A percentile compares a stretch with the other conserved stretches of the same genome.
These are phyloP conservation scores for Hippopotamyrus pictus DNA, from an alignment of 2,797 vertebrate species.

Conservation along the genomic window DNA sequence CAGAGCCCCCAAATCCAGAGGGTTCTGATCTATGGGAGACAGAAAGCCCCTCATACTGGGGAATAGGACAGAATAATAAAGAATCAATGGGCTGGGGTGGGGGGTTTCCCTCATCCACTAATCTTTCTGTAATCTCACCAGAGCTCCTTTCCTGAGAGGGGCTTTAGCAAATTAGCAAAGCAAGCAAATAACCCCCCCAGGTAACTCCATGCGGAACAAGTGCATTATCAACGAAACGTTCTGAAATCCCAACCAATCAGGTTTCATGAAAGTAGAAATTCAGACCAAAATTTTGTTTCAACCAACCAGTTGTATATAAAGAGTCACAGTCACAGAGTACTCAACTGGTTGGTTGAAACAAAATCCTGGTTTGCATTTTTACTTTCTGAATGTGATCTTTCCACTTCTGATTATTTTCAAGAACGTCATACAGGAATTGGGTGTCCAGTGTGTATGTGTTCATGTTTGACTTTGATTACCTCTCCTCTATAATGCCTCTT, in stretches of 20 bases:
- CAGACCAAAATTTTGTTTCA: not conserved
- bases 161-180: not conserved
- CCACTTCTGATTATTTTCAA: not conserved
- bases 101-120: not conserved
- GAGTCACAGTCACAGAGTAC: not conserved
- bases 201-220: not conserved
- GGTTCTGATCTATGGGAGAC: not conserved
- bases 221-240: not conserved
- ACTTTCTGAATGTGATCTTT: not conserved
- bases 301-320: not conserved
- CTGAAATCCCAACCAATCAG: not conserved
- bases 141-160: not conserved
- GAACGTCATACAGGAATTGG: not conserved
- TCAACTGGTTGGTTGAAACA: not conserved
- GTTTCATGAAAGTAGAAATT: not conserved
- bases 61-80: not conserved
- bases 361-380: not conserved
- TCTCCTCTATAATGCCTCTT: not conserved
- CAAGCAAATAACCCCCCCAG: not conserved
- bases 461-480: not conserved
- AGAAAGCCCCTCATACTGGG: not conserved
- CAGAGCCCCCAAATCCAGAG: not conserved
- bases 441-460: not conserved
- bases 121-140: not conserved
- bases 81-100: not conserved